Evolutionary conservation across 2,113 vertebrate genomes (phyloP), one percentile per base, ranked within the genome.

Genomic region (Neopipo cinnamomea): DNA sequence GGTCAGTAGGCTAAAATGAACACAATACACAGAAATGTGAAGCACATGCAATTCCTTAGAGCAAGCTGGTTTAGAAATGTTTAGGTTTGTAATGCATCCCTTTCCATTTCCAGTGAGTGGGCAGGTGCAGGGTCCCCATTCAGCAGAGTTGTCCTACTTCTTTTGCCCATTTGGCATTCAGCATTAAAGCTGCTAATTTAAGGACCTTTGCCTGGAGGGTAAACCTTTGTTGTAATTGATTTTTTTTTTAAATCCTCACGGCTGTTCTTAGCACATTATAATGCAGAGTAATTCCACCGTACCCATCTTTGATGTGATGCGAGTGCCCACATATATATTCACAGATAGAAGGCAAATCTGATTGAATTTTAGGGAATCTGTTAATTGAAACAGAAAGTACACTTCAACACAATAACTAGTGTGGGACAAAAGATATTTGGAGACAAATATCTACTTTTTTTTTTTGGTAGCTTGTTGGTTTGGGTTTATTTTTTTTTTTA

Each of bases 151-250:
- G 75, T 50, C 65, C 76, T 44, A 8, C 53, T 95, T 93, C 42
- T 75, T 82, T 82, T 91, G 39, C 62, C 41, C 30, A 2, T 23
- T 62, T 70, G 50, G 75, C 49, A 41, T 91, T 79, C 75, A 39
- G 41, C 56, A 44, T 5, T 56, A 73, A 82, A 85, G 73, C 84
- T 82, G 77, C 75, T 92, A 50, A 89, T 93, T 93, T 85, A 85
- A 59, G 77, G 81, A 81, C 65, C 63, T 84, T 92, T 80, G 76
- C 76, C 82, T 82, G 75, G 72, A 76, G 84, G 77, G 55, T 68
- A 67, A 95, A 89, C 23, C 55, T 85, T 59, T 82, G 59, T 81
- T 85, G 81, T 85, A 27, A 71, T 66, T 89, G 90, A 61, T 95
- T 94, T 94, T 49, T 49, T 49, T 47, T 52, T 20, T 49, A 81